Evolutionary conservation across 2,113 vertebrate genomes (phyloP), one percentile per base, ranked within the genome.

Genomic region (Malurus elegans): DNA sequence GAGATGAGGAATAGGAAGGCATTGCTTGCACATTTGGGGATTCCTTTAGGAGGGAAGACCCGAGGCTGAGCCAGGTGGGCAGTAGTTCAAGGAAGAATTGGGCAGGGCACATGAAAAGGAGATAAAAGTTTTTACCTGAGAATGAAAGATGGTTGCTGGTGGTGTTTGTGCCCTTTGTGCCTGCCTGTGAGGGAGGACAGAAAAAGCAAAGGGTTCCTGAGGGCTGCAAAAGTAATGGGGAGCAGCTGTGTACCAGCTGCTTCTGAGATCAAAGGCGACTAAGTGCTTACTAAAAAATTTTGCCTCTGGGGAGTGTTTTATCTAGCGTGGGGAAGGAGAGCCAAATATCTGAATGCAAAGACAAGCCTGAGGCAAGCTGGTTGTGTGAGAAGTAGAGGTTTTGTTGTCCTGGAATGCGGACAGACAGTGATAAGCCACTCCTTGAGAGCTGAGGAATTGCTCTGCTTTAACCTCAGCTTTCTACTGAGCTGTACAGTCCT

Each of bases 161-260:
- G 76, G 47, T 78, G 44, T 11, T 83, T 36, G 36, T 73, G 44
- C 48, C 21, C 32, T 90, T 62, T 71, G 34, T 74, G 75, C 10
- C 69, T 70, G 75, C n/a, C 38, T 40, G 15, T 25, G 61, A 78
- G 67, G 67, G 79, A 92, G 76, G 70, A 78, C 28, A 48, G 65
- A 36, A 89, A 81, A 86, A 87, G 38, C 56, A 60, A 51, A 50
- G 70, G 34, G 45, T 72, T 86, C 56, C 42, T 4, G 48, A 65
- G 58, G 70, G 64, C 73, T 81, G 53, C 65, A 65, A 3, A 95
- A 86, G 83, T 51, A 56, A 86, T 38, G 50, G n/a, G 29, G 73
- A 92, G 78, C 94, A 95, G 96, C 96, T 97, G 93, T 86, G 32
- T 73, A 56, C 64, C 96, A 95, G 92, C 94, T 92, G 95, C 83